Conservation (phyloP, 2,888 invertebrate species). For the Amphipyra berbera region DNA sequence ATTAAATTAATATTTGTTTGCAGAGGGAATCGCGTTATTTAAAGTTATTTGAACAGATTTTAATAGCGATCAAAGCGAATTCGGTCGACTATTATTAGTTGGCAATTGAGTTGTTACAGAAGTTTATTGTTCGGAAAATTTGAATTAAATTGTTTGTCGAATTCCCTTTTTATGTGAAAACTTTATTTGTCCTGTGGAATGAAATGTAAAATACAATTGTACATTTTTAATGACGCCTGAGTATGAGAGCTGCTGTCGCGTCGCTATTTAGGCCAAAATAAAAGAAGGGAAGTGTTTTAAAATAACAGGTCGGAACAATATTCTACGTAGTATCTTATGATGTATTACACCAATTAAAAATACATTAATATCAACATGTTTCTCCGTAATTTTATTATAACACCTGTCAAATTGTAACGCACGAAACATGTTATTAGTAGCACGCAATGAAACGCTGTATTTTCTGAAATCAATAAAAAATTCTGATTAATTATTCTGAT, state of each 20-base stretch:
- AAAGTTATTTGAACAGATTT: slow-evolving; percentile 39
- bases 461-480: not conserved
- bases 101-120: slow-evolving; percentile 32
- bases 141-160: slow-evolving; percentile 17
- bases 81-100: slow-evolving; percentile 12
- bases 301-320: slow-evolving; percentile 14
- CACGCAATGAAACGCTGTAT: slow-evolving; percentile 22
- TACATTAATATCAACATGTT: slow-evolving; percentile 46
- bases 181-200: not conserved
- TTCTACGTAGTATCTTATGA: slow-evolving; percentile 22
- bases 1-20: slow-evolving; percentile 50
- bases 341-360: slow-evolving; percentile 47
- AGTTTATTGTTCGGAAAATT: slow-evolving; percentile 45
- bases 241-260: not conserved
- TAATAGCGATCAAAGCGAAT: slow-evolving; percentile 26
- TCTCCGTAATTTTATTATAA: slow-evolving; percentile 37
- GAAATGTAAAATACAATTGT: slow-evolving; percentile 2
- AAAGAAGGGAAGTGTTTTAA: not conserved
- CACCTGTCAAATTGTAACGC: slow-evolving; percentile 57
- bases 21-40: slow-evolving; percentile 29
- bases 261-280: slow-evolving; percentile 15
- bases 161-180: slow-evolving; percentile 10
- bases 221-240: slow-evolving; percentile 3
- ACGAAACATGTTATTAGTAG: slow-evolving; percentile 20
- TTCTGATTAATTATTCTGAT: not conserved